A percentile compares a stretch with the other conserved stretches of the same genome.
phyloP scores from a whole-genome alignment of 2,113 vertebrate species.

The Malurus melanocephalus region DNA sequence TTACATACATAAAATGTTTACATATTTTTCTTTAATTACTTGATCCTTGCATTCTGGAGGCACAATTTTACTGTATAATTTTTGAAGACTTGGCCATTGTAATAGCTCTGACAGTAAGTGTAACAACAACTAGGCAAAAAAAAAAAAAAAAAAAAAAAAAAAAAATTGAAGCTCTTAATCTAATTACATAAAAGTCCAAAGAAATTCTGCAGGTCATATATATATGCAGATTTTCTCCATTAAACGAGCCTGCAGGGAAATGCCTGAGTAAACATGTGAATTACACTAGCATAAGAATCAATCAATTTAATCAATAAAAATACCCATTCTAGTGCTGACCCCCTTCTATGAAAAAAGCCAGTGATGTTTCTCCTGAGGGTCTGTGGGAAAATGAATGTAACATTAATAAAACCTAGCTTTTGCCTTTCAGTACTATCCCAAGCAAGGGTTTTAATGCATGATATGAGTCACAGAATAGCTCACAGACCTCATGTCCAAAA shows the following conservation, averaged over 20 bases:
- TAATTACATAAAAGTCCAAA: background rate
- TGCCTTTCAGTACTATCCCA: background rate
- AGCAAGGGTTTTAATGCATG: background rate
- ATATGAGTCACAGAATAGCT: background rate
- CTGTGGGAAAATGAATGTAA: conserved; percentile 28
- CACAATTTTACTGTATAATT: background rate
- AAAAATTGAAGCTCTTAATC: background rate
- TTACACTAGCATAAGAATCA: background rate
- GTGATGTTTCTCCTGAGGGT: background rate
- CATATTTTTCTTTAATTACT: background rate
- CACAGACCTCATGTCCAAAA: background rate
- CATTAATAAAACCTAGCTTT: background rate
- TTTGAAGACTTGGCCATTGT: background rate
- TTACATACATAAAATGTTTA: background rate
- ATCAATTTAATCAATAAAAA: conserved; percentile 22
- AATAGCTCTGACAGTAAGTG: background rate
- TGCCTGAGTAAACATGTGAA: background rate
- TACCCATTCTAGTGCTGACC: background rate
- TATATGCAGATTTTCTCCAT: background rate
- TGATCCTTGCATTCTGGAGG: background rate
- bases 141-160: background rate
- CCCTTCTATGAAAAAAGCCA: background rate
- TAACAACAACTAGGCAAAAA: background rate
- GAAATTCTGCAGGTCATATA: background rate
- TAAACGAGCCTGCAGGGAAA: background rate